A percentile compares a stretch with the other conserved stretches of the same genome.
phyloP scores from a whole-genome alignment of 30 jellyfish, hydroid and myxozoan genomes.

The Morbakka virulenta region DNA sequence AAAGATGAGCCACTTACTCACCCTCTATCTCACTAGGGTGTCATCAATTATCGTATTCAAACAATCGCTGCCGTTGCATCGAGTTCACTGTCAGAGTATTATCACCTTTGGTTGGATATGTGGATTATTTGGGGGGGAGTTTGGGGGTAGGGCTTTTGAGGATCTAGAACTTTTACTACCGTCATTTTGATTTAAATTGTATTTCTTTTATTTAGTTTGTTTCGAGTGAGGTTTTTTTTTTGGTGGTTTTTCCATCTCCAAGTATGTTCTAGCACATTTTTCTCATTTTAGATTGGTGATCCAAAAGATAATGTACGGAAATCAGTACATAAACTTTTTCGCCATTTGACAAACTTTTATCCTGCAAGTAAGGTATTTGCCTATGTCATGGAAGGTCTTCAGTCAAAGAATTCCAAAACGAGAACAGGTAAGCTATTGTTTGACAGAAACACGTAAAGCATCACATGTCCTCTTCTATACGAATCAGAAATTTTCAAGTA shows the following conservation, averaged over 20 bases:
- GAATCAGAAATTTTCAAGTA: too few relatives aligned
- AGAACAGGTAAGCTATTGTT: conserved; percentile 77
- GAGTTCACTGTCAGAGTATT: too few relatives aligned
- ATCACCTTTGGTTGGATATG: too few relatives aligned
- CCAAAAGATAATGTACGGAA: conserved; percentile 91
- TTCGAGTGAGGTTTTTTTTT: neutral
- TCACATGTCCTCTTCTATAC: too few relatives aligned
- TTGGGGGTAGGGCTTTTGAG: too few relatives aligned
- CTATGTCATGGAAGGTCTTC: conserved; percentile 74
- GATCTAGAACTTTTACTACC: neutral
- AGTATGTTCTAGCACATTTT: neutral
- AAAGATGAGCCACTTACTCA: too few relatives aligned
- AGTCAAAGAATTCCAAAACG: conserved; percentile 81
- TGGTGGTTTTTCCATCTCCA: neutral
- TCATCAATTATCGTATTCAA: too few relatives aligned
- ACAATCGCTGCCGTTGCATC: too few relatives aligned
- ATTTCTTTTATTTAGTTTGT: neutral
- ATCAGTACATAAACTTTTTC: conserved; percentile 72
- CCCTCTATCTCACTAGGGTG: too few relatives aligned
- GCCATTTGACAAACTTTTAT: conserved; percentile 53
- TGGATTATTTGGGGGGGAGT: too few relatives aligned
- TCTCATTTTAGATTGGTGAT: conserved; percentile 84
- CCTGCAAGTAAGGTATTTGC: conserved; percentile 85
- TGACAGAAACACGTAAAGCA: neutral
- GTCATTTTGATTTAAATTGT: neutral